phyloP scores from a whole-genome alignment of 2,888 invertebrate species.

The Machimus atricapillus region DNA sequence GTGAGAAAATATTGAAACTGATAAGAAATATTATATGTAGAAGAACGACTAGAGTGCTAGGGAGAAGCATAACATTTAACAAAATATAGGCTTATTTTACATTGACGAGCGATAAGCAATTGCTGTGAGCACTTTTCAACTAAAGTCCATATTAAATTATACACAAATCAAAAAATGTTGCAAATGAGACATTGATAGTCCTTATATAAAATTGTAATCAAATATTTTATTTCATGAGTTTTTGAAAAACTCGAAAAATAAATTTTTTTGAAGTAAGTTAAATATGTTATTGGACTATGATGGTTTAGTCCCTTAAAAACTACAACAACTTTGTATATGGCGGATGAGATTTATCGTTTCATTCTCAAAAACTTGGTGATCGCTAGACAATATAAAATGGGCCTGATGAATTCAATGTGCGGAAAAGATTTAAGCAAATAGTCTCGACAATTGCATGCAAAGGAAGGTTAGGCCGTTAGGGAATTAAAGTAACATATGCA shows the following conservation, averaged over 20 bases:
- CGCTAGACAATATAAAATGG: neutral
- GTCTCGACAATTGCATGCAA: neutral
- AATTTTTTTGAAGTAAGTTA: too few relatives aligned
- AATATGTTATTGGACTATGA: too few relatives aligned
- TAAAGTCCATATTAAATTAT: neutral
- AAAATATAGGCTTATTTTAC: neutral
- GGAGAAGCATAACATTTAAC: neutral
- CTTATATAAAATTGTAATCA: too few relatives aligned
- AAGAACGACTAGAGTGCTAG: neutral
- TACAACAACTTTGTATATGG: neutral
- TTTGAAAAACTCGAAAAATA: too few relatives aligned
- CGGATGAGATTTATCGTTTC: neutral
- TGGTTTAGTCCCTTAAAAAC: too few relatives aligned
- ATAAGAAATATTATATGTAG: neutral
- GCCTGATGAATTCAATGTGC: neutral
- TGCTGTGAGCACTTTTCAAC: neutral
- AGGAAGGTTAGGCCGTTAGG: neutral
- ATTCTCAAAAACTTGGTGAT: neutral
- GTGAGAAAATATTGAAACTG: neutral
- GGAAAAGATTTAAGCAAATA: neutral
- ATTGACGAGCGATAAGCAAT: neutral
- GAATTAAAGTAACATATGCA: neutral
- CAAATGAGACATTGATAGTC: too few relatives aligned
- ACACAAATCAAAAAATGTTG: too few relatives aligned
- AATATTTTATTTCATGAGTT: too few relatives aligned